Base-by-base conservation (phyloP, 2,888 invertebrate species). In the Drosophila meridionalis region DNA sequence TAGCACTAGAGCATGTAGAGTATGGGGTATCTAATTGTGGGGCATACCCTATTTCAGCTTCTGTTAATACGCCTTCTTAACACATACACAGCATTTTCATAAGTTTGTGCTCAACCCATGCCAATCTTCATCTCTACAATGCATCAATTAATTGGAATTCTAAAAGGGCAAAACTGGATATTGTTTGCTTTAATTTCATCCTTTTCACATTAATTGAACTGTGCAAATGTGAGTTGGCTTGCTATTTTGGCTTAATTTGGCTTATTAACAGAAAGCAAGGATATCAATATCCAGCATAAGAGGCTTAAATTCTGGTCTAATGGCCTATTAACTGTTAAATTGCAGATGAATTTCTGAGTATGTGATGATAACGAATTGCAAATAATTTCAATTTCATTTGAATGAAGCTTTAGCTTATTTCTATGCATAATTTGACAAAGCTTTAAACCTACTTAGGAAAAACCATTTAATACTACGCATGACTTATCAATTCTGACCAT, bases 241-340 rank as follows among this genome's bases (percentile, higher is more conserved):
- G 26, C 14, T 43, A 20, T 55, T 28, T 55, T n/a, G 30, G 1
- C 28, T 34, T 36, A 38, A 69, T 69, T 67, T 32, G 5, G 50
- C 32, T 52, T 68, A 40, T 77, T 70, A 66, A 40, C 20, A 36
- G 9, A 43, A 67, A 50, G 57, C 63, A 82, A 71, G 55, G 36
- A 55, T 82, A 85, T 80, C 64, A 20, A 20, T 20, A 20, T 20
- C 20, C 20, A 20, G 20, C 20, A 20, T 20, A 20, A 20, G 20
- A 20, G 20, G 20, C 20, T 20, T 20, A 20, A 20, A 20, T 20
- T 20, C 20, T 20, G 20, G 20, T 20, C 20, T 20, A 20, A 20
- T 20, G 20, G 20, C 20, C 20, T 20, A 20, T 20, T 20, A 20
- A 20, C 20, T 20, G 20, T 20, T 20, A 20, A 20, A 20, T 20